A percentile compares a stretch with the other conserved stretches of the same genome.
phyloP scores from a whole-genome alignment of 2,888 invertebrate species.

The Melipona bicolor region DNA sequence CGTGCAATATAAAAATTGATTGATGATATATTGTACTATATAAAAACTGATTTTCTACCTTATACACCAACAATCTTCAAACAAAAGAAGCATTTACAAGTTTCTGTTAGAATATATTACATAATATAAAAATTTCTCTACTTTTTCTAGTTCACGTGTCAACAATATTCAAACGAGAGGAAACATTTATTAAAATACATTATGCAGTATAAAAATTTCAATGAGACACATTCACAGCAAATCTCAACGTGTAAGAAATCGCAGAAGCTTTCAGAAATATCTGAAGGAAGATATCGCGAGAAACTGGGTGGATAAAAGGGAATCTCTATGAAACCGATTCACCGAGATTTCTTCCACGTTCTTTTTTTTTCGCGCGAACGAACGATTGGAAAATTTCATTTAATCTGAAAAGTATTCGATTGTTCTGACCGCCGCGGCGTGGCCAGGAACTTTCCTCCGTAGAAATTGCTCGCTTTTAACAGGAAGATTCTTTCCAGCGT shows the following conservation, averaged over 20 bases:
- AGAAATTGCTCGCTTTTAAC: slow-evolving; percentile 36
- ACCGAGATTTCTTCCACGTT: background rate
- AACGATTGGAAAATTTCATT: slow-evolving; percentile 47
- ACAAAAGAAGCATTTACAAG: background rate
- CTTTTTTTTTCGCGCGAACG: slow-evolving; percentile 11
- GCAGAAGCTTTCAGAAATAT: background rate
- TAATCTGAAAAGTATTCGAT: slow-evolving; percentile 53
- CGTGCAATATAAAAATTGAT: background rate
- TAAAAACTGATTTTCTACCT: no score
- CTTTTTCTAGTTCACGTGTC: no score
- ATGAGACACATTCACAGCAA: no score
- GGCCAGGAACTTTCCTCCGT: slow-evolving; percentile 6
- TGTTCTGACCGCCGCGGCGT: slow-evolving; percentile 9
- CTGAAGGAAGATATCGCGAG: background rate
- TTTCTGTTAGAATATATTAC: no score
- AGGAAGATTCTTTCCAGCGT: slow-evolving; percentile 43
- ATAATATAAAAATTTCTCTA: no score
- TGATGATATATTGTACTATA: no score
- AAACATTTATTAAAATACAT: background rate
- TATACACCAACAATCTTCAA: background rate
- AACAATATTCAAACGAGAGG: background rate
- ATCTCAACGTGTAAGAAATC: no score
- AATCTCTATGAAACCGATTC: slow-evolving; percentile 22
- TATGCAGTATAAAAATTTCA: no score
- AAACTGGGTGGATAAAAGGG: background rate